Evolutionary conservation across 92 coral and sea anemone species (phyloP).

Genomic region (Desmophyllum pertusum): DNA sequence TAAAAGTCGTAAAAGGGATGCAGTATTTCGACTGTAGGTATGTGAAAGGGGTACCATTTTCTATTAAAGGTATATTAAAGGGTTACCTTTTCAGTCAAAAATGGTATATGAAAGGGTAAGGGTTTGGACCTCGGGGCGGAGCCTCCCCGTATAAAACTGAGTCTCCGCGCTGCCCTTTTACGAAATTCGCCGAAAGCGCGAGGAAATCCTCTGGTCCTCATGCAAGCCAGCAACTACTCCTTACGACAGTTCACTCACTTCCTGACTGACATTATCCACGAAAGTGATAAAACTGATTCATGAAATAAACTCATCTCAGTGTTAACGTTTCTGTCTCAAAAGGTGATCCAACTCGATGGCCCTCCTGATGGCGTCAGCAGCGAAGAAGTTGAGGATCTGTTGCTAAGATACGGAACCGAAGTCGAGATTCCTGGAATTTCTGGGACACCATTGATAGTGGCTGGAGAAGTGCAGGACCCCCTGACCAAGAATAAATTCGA

Average conservation of each 20-base stretch:
- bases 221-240: background rate
- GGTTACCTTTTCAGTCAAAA: no score
- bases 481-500: constrained; percentile 44
- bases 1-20: no score
- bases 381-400: constrained; percentile 34
- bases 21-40: no score
- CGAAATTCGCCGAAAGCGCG: no score
- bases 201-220: background rate
- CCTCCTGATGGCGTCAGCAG: constrained; percentile 54
- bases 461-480: constrained; percentile 60
- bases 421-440: constrained; percentile 73
- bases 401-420: constrained; percentile 72
- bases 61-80: no score
- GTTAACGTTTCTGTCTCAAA: background rate
- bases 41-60: no score
- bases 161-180: no score
- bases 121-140: no score
- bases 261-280: background rate
- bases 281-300: background rate
- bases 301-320: no score
- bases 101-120: no score
- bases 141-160: no score
- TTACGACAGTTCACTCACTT: background rate
- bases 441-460: constrained; percentile 34
- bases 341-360: constrained; percentile 76